Percentiles rank a stretch among this genome's conserved stretches.
phyloP scores from a whole-genome alignment of 2,888 invertebrate genomes.

The Molanna angustata region DNA sequence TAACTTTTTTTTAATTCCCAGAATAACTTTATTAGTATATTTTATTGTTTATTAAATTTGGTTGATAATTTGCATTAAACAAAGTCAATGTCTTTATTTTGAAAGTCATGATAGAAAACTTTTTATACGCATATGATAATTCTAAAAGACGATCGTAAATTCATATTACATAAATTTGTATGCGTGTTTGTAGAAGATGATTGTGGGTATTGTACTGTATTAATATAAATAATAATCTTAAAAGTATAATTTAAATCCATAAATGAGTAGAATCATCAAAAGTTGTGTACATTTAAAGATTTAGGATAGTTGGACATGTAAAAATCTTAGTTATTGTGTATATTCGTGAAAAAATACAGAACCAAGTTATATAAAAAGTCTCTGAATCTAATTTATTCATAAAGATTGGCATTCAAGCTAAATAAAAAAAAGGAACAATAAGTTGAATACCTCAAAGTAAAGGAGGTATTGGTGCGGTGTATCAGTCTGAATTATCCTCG shows the following conservation, averaged over 20 bases:
- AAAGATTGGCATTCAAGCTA: not conserved
- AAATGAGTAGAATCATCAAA: slow-evolving; percentile 31
- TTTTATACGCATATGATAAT: too few species aligned
- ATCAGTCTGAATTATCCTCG: not conserved
- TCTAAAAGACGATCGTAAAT: too few species aligned
- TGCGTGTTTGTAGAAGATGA: too few species aligned
- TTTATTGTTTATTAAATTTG: too few species aligned
- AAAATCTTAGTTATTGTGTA: slow-evolving; percentile 24
- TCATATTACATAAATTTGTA: too few species aligned
- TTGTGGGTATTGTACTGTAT: slow-evolving; percentile 27
- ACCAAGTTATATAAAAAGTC: slow-evolving; percentile 27
- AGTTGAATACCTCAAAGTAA: not conserved
- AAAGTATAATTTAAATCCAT: slow-evolving; percentile 26
- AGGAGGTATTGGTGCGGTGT: not conserved
- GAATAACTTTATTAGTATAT: too few species aligned
- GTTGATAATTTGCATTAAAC: too few species aligned
- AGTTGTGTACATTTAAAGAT: slow-evolving; percentile 31
- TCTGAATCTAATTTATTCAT: slow-evolving; percentile 19
- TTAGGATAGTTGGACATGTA: slow-evolving; percentile 29
- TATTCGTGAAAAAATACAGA: slow-evolving; percentile 27
- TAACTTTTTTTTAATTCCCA: too few species aligned
- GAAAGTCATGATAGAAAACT: too few species aligned
- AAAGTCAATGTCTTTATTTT: too few species aligned
- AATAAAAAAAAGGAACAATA: not conserved
- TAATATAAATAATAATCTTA: slow-evolving; percentile 26